A percentile compares a stretch with the other conserved stretches of the same genome.
Evolutionary conservation across 2,797 vertebrate genomes (phyloP).

Genomic region (Pempheris klunzingeri): DNA sequence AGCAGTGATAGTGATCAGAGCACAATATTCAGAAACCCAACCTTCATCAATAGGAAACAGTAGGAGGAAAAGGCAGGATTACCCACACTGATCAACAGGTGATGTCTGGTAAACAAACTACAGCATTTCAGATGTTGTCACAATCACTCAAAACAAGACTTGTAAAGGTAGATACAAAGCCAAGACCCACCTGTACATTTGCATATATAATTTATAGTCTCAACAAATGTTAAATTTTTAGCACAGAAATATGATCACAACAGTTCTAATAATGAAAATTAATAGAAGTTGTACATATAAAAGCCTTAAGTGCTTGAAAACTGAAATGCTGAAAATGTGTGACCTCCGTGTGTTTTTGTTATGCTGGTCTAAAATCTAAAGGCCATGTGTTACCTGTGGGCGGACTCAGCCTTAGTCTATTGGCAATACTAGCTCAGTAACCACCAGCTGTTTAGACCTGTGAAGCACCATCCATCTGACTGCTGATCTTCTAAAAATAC

Average conservation of each 20-base stretch:
- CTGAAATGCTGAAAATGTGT: neutral
- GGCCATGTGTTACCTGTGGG: conserved; percentile 10
- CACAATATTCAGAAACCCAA: conserved; percentile 6
- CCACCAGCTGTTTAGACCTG: conserved; percentile 9
- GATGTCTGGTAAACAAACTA: neutral
- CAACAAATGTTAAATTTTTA: neutral
- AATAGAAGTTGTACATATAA: neutral
- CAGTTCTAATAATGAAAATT: neutral
- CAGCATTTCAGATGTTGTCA: neutral
- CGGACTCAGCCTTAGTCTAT: conserved; percentile 18
- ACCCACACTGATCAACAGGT: neutral
- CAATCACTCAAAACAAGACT: neutral
- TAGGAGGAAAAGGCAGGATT: neutral
- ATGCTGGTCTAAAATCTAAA: conserved; percentile 5
- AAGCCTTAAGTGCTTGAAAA: neutral
- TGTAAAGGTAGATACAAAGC: neutral
- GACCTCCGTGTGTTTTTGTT: neutral
- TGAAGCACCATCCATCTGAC: conserved; percentile 22
- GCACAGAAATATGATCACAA: neutral
- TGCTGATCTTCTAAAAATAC: conserved; percentile 16
- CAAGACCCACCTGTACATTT: neutral
- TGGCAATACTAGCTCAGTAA: conserved; percentile 16
- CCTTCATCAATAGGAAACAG: neutral
- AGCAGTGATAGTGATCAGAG: neutral
- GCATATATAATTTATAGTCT: neutral